Evolutionary conservation across 2,888 invertebrate genomes (phyloP).

Genomic region (Aleiodes testaceus): DNA sequence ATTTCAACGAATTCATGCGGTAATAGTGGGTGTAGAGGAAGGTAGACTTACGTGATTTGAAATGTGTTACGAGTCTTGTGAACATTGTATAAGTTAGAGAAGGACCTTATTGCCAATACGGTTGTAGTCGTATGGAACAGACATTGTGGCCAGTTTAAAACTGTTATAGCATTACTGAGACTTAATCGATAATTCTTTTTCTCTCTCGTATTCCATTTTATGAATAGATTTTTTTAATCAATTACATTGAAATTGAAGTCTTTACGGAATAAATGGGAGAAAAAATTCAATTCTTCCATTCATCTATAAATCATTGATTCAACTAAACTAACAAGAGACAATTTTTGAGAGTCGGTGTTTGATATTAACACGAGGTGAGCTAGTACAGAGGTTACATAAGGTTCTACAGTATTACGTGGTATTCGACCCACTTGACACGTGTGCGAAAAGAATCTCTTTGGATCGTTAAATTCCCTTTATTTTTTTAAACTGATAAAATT

Average conservation of each 20-base stretch:
- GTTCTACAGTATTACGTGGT: conserved; percentile 48
- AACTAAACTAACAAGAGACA: too few species aligned
- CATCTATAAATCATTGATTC: too few species aligned
- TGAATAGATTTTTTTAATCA: background rate
- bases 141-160: conserved; percentile 18
- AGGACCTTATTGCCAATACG: background rate
- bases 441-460: conserved; percentile 38
- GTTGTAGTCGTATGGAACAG: conserved; percentile 19
- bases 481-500: background rate
- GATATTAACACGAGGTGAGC: conserved; percentile 38
- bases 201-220: conserved; percentile 2
- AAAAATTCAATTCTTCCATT: too few species aligned
- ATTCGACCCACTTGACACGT: conserved; percentile 52
- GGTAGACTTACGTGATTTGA: conserved; percentile 48
- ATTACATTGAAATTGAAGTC: too few species aligned
- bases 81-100: conserved; percentile 38
- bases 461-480: background rate
- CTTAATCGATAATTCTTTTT: conserved; percentile 18
- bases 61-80: conserved; percentile 33
- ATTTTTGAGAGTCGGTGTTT: background rate
- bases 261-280: too few species aligned
- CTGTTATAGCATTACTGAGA: background rate
- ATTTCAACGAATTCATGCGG: conserved; percentile 21
- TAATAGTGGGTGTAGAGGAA: conserved; percentile 44
- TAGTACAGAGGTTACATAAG: conserved; percentile 49